Evolutionary conservation across 1,140 invertebrate genomes (phyloP).

Genomic region (Ceratina australensis): DNA sequence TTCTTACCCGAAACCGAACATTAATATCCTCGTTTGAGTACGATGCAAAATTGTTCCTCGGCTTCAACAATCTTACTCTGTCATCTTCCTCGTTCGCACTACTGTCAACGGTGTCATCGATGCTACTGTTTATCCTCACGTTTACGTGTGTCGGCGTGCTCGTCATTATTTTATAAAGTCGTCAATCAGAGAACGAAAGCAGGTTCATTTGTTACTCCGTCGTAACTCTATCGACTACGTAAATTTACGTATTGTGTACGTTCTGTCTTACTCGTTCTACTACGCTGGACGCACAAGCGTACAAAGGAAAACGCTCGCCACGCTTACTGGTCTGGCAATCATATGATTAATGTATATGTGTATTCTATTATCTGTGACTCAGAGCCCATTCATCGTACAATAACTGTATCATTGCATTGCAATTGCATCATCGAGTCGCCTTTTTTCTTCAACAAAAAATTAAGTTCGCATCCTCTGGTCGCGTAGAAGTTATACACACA

Average conservation of each 20-base stretch:
- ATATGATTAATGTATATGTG: too few relatives aligned
- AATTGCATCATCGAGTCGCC: too few relatives aligned
- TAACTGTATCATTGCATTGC: too few relatives aligned
- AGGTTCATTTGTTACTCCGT: not conserved
- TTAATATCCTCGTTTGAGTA: conserved; percentile 66
- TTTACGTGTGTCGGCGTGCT: conserved; percentile 48
- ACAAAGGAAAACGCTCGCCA: not conserved
- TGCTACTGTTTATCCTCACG: conserved; percentile 54
- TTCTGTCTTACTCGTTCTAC: too few relatives aligned
- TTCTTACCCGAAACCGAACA: conserved; percentile 72
- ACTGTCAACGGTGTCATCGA: conserved; percentile 39
- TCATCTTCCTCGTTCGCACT: conserved; percentile 42
- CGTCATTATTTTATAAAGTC: conserved; percentile 48
- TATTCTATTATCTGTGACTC: conserved; percentile 3
- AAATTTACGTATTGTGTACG: too few relatives aligned
- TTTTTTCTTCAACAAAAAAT: too few relatives aligned
- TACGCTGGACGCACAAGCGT: not conserved
- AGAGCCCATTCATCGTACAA: too few relatives aligned
- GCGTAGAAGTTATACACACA: too few relatives aligned
- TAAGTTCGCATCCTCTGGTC: too few relatives aligned
- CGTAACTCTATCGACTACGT: not conserved
- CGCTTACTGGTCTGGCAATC: too few relatives aligned
- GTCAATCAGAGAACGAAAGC: not conserved
- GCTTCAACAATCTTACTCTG: conserved; percentile 60
- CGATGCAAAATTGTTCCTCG: conserved; percentile 74